A percentile compares a stretch with the other conserved stretches of the same genome.
Evolutionary conservation across 1,140 invertebrate genomes (phyloP).

Genomic region (Drosophila miranda): DNA sequence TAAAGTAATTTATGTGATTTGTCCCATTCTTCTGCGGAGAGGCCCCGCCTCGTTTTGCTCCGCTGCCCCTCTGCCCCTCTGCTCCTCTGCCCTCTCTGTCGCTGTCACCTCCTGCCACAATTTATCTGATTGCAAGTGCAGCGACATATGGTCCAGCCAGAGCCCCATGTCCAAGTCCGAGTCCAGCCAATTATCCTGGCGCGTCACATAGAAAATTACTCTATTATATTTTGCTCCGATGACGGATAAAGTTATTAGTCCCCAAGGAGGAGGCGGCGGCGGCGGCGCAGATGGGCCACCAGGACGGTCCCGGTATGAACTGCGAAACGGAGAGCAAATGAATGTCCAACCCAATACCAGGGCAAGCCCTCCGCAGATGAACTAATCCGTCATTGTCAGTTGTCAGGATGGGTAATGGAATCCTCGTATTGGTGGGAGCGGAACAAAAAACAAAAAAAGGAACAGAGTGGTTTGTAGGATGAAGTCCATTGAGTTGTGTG

Average conservation of each 20-base stretch:
- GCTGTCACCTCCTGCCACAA: conserved; percentile 20
- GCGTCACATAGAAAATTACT: conserved; percentile 72
- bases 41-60: too few species aligned
- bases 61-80: background rate
- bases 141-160: conserved; percentile 59
- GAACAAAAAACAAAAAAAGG: conserved; percentile 3
- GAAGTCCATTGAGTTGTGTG: too few species aligned
- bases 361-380: conserved; percentile 31
- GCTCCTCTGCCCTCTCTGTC: too few species aligned
- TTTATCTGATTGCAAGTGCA: conserved; percentile 70
- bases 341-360: conserved; percentile 32
- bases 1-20: conserved; percentile 81
- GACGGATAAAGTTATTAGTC: conserved; percentile 73
- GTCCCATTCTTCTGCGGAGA: conserved; percentile 25
- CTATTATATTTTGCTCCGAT: conserved; percentile 65
- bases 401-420: conserved; percentile 43
- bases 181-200: conserved; percentile 58
- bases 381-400: conserved; percentile 70
- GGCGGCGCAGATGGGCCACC: background rate
- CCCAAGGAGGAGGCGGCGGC: conserved; percentile 23
- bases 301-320: conserved; percentile 20
- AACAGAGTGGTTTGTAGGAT: background rate
- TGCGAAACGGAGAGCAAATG: conserved; percentile 51
- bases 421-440: conserved; percentile 6
- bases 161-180: conserved; percentile 11